Conservation (phyloP, 2,797 vertebrate species). For the Mormyrus hasselquistii region DNA sequence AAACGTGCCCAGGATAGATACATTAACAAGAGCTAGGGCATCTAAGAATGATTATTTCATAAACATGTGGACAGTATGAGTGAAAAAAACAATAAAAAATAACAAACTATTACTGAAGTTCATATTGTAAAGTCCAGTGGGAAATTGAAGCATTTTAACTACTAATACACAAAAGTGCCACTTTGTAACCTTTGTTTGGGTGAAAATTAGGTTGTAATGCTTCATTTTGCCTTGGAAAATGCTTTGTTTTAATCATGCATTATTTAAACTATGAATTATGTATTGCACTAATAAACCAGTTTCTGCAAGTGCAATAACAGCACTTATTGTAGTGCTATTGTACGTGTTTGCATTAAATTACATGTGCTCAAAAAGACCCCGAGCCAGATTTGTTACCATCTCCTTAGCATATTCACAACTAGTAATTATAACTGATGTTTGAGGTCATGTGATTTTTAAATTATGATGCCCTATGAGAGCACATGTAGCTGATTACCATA, state of each 20-base stretch:
- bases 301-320: not conserved
- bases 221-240: not conserved
- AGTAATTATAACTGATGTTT: not conserved
- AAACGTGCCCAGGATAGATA: not conserved
- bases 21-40: not conserved
- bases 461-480: not conserved
- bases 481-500: not conserved
- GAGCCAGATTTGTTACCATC: not conserved
- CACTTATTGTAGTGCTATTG: not conserved
- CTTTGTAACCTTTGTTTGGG: not conserved
- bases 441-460: not conserved
- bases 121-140: not conserved
- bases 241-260: not conserved
- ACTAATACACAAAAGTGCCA: not conserved
- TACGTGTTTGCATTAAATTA: not conserved
- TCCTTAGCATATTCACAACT: not conserved
- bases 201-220: not conserved
- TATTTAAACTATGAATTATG: not conserved
- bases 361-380: not conserved
- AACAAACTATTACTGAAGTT: not conserved
- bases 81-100: not conserved
- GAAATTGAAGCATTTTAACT: not conserved
- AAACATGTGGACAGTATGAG: not conserved
- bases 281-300: not conserved
- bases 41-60: not conserved